These are phyloP conservation scores for Anastrepha ludens DNA, from an alignment of 1,140 invertebrate genomes.

Conservation along the genomic window DNA sequence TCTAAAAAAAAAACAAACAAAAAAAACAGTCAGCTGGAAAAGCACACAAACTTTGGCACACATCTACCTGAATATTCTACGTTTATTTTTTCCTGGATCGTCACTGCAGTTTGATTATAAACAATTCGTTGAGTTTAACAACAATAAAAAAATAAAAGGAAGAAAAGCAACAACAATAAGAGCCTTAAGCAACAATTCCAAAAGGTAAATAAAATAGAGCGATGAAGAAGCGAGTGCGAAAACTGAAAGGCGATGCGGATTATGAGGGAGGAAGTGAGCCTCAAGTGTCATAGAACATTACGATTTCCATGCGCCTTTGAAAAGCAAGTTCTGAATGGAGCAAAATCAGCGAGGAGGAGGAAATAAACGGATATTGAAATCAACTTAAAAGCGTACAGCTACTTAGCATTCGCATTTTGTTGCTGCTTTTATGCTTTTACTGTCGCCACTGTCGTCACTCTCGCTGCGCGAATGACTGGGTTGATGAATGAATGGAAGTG, in stretches of 20 bases:
- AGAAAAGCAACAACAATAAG: neutral
- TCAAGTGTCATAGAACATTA: slow-evolving; percentile 54
- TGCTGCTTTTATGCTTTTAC: slow-evolving; percentile 32
- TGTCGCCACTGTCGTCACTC: neutral
- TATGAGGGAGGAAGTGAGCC: slow-evolving; percentile 24
- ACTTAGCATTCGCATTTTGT: slow-evolving; percentile 51
- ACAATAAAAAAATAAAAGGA: neutral
- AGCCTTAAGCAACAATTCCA: neutral
- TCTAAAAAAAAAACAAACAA: neutral
- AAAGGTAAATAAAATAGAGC: neutral
- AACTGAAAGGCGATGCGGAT: neutral
- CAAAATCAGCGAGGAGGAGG: slow-evolving; percentile 11
- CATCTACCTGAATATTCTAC: neutral
- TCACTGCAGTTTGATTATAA: slow-evolving; percentile 45
- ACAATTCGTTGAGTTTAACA: slow-evolving; percentile 37
- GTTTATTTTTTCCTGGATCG: neutral
- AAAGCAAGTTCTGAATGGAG: neutral
- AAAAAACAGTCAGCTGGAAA: too few relatives aligned
- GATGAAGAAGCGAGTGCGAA: neutral
- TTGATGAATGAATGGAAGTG: neutral
- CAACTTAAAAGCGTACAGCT: slow-evolving; percentile 56
- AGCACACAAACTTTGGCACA: neutral
- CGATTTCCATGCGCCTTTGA: slow-evolving; percentile 13
- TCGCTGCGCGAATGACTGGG: slow-evolving; percentile 1
- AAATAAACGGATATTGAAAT: slow-evolving; percentile 60